Percentiles rank a stretch among this genome's conserved stretches.
Conservation (phyloP, 37 sponge, comb jelly and placozoan genomes). For the Haliclona indistincta region DNA sequence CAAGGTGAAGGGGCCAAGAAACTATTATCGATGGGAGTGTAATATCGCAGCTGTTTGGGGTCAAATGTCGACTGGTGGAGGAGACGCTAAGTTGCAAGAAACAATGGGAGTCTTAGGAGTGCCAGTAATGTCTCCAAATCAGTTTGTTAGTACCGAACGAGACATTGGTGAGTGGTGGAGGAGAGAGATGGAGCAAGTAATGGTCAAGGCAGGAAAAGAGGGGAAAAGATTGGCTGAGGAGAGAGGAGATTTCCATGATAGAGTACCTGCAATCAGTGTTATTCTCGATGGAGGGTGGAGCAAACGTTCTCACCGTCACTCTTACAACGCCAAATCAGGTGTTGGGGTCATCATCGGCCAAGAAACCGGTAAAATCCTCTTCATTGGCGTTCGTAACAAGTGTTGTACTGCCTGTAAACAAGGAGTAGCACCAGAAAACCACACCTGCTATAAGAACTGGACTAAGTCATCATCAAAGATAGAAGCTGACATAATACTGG, state of each 20-base stretch:
- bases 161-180: slow-evolving; percentile 8
- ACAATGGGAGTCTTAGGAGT: slow-evolving; percentile 21
- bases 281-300: slow-evolving; percentile 35
- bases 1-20: slow-evolving; percentile 9
- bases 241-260: slow-evolving; percentile 23
- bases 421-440: not conserved
- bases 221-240: slow-evolving; percentile 17
- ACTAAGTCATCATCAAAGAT: slow-evolving; percentile 18
- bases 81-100: slow-evolving; percentile 6
- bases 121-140: slow-evolving; percentile 23
- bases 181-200: not conserved
- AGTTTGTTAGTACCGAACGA: slow-evolving; percentile 20
- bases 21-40: not conserved
- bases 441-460: slow-evolving; percentile 36
- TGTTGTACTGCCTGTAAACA: slow-evolving; percentile 35
- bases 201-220: slow-evolving; percentile 15
- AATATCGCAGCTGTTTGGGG: slow-evolving; percentile 47
- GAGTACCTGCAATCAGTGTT: slow-evolving; percentile 40
- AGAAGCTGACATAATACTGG: slow-evolving; percentile 35
- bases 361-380: slow-evolving; percentile 36
- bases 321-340: slow-evolving; percentile 45
- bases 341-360: slow-evolving; percentile 45
- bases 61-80: slow-evolving; percentile 55
- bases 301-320: slow-evolving; percentile 20
- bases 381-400: slow-evolving; percentile 46